Evolutionary conservation across 2,113 vertebrate genomes (phyloP).

Genomic region (Canis aureus): DNA sequence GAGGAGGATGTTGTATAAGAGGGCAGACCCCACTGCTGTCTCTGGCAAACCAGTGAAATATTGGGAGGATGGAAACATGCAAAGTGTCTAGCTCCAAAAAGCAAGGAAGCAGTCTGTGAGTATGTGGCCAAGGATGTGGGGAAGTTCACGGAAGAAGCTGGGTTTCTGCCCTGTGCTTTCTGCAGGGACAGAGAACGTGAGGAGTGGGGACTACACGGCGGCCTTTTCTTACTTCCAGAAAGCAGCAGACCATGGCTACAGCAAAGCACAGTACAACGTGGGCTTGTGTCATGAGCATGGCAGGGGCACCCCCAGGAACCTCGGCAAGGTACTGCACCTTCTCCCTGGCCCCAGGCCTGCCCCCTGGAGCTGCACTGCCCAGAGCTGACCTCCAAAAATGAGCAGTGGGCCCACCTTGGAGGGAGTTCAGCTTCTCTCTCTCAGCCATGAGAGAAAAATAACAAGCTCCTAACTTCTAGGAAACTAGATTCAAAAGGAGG

Average conservation of each 20-base stretch:
- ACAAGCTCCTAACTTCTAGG: not conserved
- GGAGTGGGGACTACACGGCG: constrained; percentile 82
- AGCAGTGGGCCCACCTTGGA: not conserved
- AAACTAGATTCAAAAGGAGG: not conserved
- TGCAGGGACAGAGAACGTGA: constrained; percentile 92
- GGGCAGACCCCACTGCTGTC: not conserved
- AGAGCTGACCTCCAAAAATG: not conserved
- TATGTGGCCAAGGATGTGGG: not conserved
- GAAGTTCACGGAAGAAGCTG: not conserved
- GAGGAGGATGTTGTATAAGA: not conserved
- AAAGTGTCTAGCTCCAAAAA: not conserved
- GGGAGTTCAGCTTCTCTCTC: not conserved
- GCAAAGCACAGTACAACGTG: constrained; percentile 96
- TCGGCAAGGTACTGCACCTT: constrained; percentile 88
- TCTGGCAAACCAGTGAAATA: not conserved
- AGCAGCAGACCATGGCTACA: constrained; percentile 93
- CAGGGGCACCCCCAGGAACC: constrained; percentile 90
- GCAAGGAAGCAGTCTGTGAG: not conserved
- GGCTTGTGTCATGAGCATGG: constrained; percentile 96
- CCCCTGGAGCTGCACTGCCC: not conserved
- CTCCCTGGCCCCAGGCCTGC: no score
- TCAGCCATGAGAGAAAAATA: not conserved
- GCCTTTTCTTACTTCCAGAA: constrained; percentile 94
- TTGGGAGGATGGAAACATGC: not conserved
- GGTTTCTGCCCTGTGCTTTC: not conserved